Conservation (phyloP, 2,797 vertebrate genomes). For the Danio jaintianensis region DNA sequence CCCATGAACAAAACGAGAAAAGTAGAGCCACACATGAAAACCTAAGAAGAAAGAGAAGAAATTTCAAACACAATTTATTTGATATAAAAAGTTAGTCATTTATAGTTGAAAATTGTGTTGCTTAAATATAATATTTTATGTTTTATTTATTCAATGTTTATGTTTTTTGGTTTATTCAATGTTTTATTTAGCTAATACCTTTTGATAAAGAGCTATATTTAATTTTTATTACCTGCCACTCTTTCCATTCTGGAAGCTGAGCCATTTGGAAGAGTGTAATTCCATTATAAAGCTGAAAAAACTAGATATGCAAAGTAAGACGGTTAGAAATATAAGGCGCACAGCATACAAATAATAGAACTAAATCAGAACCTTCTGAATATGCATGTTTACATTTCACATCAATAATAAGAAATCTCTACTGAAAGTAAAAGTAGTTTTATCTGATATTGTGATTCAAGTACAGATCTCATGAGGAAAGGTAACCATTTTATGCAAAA, state of each 20-base stretch:
- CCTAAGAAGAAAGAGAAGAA: constrained; percentile 72
- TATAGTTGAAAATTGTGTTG: too few relatives aligned
- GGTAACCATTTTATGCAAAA: too few relatives aligned
- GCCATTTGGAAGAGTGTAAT: constrained; percentile 89
- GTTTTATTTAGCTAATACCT: neutral
- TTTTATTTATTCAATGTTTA: too few relatives aligned
- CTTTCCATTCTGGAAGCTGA: constrained; percentile 90
- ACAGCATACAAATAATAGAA: neutral
- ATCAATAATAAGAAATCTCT: neutral
- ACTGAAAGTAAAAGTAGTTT: too few relatives aligned
- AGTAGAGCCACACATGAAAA: constrained; percentile 90
- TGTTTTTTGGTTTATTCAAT: neutral
- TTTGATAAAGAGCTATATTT: neutral
- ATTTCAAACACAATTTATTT: neutral
- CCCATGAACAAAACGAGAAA: constrained; percentile 93
- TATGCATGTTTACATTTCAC: neutral
- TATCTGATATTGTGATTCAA: neutral
- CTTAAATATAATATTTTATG: too few relatives aligned
- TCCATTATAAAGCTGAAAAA: constrained; percentile 95
- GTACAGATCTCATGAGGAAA: too few relatives aligned
- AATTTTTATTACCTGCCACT: constrained; percentile 92
- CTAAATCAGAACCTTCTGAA: neutral
- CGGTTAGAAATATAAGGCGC: neutral
- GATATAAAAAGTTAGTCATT: too few relatives aligned
- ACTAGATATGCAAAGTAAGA: constrained; percentile 75